Conservation (phyloP, 1,140 invertebrate species). For the Vanessa tameamea region DNA sequence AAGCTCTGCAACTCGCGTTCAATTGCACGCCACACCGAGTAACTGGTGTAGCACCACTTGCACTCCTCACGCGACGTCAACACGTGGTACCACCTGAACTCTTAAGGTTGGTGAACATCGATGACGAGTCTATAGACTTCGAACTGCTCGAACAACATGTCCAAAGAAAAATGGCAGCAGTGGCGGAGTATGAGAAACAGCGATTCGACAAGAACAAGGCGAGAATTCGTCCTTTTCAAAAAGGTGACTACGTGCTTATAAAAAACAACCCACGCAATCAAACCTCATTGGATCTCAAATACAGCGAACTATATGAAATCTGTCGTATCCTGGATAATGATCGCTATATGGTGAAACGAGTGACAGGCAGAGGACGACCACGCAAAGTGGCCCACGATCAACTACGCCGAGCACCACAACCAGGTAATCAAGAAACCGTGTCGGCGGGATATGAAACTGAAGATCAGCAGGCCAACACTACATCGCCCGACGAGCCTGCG, state of each 20-base stretch:
- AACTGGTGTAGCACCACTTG: too few relatives aligned
- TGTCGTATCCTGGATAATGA: slow-evolving; percentile 37
- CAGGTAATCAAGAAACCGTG: slow-evolving; percentile 7
- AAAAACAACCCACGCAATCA: slow-evolving; percentile 43
- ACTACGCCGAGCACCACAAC: slow-evolving; percentile 37
- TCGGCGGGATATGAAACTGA: background rate
- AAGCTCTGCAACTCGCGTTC: too few relatives aligned
- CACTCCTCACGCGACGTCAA: too few relatives aligned
- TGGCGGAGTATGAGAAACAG: slow-evolving; percentile 22
- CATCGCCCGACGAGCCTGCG: background rate
- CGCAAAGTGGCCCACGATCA: slow-evolving; percentile 44
- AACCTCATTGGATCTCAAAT: slow-evolving; percentile 37
- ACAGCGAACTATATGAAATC: slow-evolving; percentile 38
- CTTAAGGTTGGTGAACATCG: slow-evolving; percentile 29
- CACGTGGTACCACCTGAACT: background rate
- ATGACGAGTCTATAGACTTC: slow-evolving; percentile 25
- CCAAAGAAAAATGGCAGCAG: slow-evolving; percentile 16
- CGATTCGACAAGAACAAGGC: slow-evolving; percentile 33
- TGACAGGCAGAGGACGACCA: slow-evolving; percentile 36
- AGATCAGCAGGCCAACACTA: too few relatives aligned
- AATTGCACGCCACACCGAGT: too few relatives aligned
- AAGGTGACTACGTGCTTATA: slow-evolving; percentile 41
- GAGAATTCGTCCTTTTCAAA: slow-evolving; percentile 35
- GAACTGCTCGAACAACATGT: slow-evolving; percentile 21
- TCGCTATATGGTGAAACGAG: slow-evolving; percentile 40